Evolutionary conservation across 2,113 vertebrate genomes (phyloP).

Genomic region (Pterophyllum scalare): DNA sequence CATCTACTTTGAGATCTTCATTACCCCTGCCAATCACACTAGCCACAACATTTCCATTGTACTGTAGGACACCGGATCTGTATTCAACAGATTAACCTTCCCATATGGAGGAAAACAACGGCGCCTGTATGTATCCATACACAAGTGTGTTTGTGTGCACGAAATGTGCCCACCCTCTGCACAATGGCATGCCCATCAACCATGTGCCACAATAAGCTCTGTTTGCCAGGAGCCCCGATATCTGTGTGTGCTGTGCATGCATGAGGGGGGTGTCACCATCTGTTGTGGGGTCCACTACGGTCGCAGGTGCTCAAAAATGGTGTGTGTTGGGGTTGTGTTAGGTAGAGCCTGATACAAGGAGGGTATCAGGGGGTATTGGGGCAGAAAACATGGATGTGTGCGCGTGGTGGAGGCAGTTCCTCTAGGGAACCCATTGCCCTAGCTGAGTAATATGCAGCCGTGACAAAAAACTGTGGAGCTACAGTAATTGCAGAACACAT

Average conservation of each 20-base stretch:
- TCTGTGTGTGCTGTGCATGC: conserved; percentile 52
- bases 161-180: conserved; percentile 64
- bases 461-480: conserved; percentile 89
- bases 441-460: conserved; percentile 76
- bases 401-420: conserved; percentile 35
- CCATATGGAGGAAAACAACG: conserved; percentile 71
- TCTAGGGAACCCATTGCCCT: conserved; percentile 45
- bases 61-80: conserved; percentile 54
- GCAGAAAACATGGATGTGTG: conserved; percentile 54
- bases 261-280: conserved; percentile 62
- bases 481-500: conserved; percentile 92
- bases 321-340: conserved; percentile 34
- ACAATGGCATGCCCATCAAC: conserved; percentile 73
- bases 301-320: conserved; percentile 65
- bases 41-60: conserved; percentile 56
- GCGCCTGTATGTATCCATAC: conserved; percentile 41
- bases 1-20: conserved; percentile 52
- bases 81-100: conserved; percentile 71
- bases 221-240: conserved; percentile 85
- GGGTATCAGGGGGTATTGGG: conserved; percentile 43
- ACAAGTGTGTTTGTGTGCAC: conserved; percentile 35
- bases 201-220: conserved; percentile 54
- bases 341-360: conserved; percentile 21
- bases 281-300: conserved; percentile 61
- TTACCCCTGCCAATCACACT: conserved; percentile 35